Evolutionary conservation across 2,888 invertebrate species (phyloP), one percentile per base, ranked within the genome.

Genomic region (Exephanes ischioxanthus): DNA sequence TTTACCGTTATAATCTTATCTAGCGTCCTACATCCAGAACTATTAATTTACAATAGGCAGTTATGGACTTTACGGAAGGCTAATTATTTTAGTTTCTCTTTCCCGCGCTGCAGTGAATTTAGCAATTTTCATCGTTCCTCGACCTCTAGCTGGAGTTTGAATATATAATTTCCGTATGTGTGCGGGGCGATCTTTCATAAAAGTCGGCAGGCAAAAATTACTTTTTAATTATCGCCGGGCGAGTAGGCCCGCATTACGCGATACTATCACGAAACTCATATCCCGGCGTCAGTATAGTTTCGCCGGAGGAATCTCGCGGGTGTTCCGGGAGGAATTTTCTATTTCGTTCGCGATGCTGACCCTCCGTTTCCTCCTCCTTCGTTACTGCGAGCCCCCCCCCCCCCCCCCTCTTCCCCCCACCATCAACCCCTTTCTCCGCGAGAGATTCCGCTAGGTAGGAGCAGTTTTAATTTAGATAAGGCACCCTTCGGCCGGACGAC

Each of bases 401-500:
- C 77, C 45, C 53, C 61, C 41, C 7, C 37, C 6, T 7, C 9
- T 2, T 7, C 37, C 37, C 37, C 41, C 11, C 41, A 11, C 41
- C 55, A 55, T 33, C 58, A 30, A 14, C 61, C 68, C 51, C 76
- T 30, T 63, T 66, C 19, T n/a, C 45, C 53, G 22, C 41, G 70
- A 85, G 45, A 83, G 80, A 82, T 76, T 80, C 78, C 80, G 61
- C 71, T 70, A 83, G 55, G 79, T 30, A 71, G 48, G 48, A 72
- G 80, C 33, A 83, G 83, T 91, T 92, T 92, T 92, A 92, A 92
- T 92, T 92, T 92, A 92, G 92, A 92, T 92, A 92, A 92, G 91
- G 90, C 81, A 84, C 85, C 86, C 80, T 82, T 87, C 81, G 80
- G 71, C 80, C 9, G 86, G 85, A 81, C 85, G 80, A 78, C 81